Evolutionary conservation across 1,140 invertebrate species (phyloP), one percentile per base, ranked within the genome.

Genomic region (Sipha flava): DNA sequence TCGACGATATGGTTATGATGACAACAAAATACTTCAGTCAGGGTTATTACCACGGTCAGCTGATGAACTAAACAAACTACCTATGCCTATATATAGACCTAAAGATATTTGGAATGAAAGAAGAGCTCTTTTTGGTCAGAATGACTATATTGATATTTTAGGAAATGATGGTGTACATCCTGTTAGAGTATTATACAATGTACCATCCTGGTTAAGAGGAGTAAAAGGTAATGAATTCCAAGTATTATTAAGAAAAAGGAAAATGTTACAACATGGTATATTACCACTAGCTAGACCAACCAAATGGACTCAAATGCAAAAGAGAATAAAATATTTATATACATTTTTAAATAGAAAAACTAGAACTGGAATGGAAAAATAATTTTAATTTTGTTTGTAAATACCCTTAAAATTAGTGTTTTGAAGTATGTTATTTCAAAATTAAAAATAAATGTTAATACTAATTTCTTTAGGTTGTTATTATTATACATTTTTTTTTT

Each of bases 81-180:
- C 90, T 16, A 89, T 94, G 83, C 92, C 92, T 3, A 84, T 89
- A 43, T 95, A 94, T 86, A 83, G 88, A 80, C 92, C 93, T 0
- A 89, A 87, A 82, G 88, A 95, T 86, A 80, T 83, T 1, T 98
- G 95, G 95, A 83, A 84, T 12, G 87, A 91, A 82, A 91, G 90
- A 82, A 89, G 89, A 84, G 94, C 95, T 12, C 84, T 95, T 0
- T 96, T 95, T 88, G 96, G 96, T 1, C 95, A 98, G 85, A 98
- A 98, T 88, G 96, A 98, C 87, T 98, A 97, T 83, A 97, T 98
- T 77, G 95, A 98, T 86, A 97, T 98, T 72, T 87, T 98, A 37
- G 95, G 95, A 2, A 90, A 92, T 84, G 92, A 92, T 66, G 88
- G 89, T 12, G 81, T 98, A 34, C 91, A 95, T 86, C 95, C 95